A percentile compares a stretch with the other conserved stretches of the same genome.
Conservation (phyloP, 2,113 vertebrate genomes). For the Delphinapterus leucas region DNA sequence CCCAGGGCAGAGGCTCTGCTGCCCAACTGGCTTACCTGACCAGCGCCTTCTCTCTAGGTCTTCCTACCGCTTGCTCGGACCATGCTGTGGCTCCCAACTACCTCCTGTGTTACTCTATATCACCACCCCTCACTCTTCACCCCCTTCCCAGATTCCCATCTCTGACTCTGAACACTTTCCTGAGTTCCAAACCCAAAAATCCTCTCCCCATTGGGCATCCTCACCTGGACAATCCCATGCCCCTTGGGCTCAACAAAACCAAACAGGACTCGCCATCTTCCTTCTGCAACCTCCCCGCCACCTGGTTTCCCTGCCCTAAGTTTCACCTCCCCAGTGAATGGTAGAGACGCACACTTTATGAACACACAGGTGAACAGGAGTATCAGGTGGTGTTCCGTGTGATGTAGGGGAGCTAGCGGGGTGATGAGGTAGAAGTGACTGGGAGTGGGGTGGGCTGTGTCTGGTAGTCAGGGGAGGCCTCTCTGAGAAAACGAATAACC, state of each 20-base stretch:
- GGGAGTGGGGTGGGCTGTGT: too few species aligned
- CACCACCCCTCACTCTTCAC: neutral
- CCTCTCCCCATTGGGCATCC: neutral
- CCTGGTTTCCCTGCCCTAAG: neutral
- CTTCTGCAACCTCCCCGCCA: neutral
- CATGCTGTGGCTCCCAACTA: neutral
- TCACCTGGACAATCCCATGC: neutral
- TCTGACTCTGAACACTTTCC: neutral
- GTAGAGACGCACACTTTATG: neutral
- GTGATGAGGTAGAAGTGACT: too few species aligned
- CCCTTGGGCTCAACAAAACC: neutral
- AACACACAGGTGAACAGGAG: accelerated
- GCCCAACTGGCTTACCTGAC: neutral
- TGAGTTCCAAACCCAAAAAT: too few species aligned
- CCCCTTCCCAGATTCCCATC: neutral
- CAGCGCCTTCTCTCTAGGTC: neutral
- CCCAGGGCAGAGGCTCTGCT: neutral
- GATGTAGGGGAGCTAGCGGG: neutral
- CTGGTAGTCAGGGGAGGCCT: neutral
- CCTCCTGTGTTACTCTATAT: neutral
- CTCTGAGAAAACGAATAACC: neutral
- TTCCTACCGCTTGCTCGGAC: neutral
- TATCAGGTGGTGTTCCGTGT: too few species aligned
- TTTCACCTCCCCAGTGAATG: neutral
- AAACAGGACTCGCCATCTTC: neutral